These are phyloP conservation scores for Drosophila simulans DNA, from an alignment of 1,140 invertebrate species.

Conservation along the genomic window DNA sequence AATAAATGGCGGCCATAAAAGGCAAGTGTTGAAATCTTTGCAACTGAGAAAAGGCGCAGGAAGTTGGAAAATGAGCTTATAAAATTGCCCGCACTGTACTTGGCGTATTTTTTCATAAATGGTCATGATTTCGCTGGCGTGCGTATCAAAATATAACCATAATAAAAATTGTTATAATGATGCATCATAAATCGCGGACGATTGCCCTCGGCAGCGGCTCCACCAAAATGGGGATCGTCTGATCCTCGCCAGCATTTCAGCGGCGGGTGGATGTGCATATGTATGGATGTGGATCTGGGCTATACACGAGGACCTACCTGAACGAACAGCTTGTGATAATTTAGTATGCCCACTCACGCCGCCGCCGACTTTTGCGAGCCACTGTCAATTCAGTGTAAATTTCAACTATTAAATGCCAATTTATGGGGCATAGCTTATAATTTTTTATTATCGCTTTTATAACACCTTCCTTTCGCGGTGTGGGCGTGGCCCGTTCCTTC, in stretches of 20 bases:
- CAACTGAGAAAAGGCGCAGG: too few relatives aligned
- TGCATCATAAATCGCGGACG: constrained; percentile 71
- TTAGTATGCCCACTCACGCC: constrained; percentile 3
- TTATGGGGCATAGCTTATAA: constrained; percentile 82
- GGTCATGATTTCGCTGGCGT: constrained; percentile 31
- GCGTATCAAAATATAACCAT: constrained; percentile 71
- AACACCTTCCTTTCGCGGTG: constrained; percentile 60
- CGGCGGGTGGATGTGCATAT: constrained; percentile 6
- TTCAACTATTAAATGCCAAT: constrained; percentile 83
- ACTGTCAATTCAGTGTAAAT: constrained; percentile 79
- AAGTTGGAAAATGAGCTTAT: background rate
- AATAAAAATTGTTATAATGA: constrained; percentile 75
- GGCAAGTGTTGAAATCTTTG: too few relatives aligned
- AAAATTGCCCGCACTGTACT: constrained; percentile 2
- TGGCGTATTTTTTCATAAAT: constrained; percentile 8
- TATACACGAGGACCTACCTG: constrained; percentile 22
- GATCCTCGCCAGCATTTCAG: background rate
- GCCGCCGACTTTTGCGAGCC: constrained; percentile 39
- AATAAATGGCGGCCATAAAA: too few relatives aligned
- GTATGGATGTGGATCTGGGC: background rate
- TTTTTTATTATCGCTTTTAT: constrained; percentile 82
- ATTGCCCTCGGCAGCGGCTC: constrained; percentile 44
- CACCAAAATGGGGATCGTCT: background rate
- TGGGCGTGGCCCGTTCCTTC: constrained; percentile 29
- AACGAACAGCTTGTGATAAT: constrained; percentile 28